A percentile compares a stretch with the other conserved stretches of the same genome.
These are phyloP conservation scores for Napeogenes inachia DNA, from an alignment of 2,888 invertebrate species.

Conservation along the genomic window DNA sequence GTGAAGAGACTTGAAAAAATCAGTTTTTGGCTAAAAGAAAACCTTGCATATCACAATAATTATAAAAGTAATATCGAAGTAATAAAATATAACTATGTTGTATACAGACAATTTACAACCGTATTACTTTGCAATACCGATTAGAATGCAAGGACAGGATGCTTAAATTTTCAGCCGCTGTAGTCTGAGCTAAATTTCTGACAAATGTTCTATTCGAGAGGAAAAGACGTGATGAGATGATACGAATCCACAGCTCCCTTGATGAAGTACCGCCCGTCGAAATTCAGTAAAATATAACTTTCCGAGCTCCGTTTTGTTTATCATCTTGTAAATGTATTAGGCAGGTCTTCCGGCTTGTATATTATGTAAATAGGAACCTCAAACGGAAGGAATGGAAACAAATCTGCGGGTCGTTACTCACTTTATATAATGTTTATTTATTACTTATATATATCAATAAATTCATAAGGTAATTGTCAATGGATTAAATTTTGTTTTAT, in stretches of 20 bases:
- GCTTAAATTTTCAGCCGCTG: background rate
- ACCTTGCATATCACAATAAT: too few relatives aligned
- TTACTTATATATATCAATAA: conserved; percentile 23
- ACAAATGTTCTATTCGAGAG: conserved; percentile 44
- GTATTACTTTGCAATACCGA: too few relatives aligned
- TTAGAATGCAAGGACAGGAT: too few relatives aligned
- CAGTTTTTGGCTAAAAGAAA: too few relatives aligned
- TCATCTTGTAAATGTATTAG: conserved; percentile 63
- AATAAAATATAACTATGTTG: too few relatives aligned
- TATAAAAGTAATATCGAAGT: too few relatives aligned
- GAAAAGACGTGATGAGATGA: conserved; percentile 43
- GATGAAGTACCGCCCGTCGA: conserved; percentile 37
- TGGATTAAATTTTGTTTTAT: conserved; percentile 6
- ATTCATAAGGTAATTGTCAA: conserved; percentile 19
- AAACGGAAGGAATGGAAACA: conserved; percentile 57
- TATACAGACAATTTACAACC: too few relatives aligned
- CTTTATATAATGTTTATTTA: conserved; percentile 33
- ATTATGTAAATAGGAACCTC: conserved; percentile 59
- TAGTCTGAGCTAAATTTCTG: conserved; percentile 42
- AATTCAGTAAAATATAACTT: conserved; percentile 56
- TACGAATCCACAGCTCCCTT: conserved; percentile 34
- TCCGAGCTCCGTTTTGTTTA: conserved; percentile 57
- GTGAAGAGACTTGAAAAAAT: too few relatives aligned
- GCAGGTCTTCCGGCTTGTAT: conserved; percentile 53
- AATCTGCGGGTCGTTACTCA: conserved; percentile 36